Percentiles rank a stretch among this genome's conserved stretches.
Conservation (phyloP, 2,888 invertebrate species). For the Hirtodrosophila alboralis region DNA sequence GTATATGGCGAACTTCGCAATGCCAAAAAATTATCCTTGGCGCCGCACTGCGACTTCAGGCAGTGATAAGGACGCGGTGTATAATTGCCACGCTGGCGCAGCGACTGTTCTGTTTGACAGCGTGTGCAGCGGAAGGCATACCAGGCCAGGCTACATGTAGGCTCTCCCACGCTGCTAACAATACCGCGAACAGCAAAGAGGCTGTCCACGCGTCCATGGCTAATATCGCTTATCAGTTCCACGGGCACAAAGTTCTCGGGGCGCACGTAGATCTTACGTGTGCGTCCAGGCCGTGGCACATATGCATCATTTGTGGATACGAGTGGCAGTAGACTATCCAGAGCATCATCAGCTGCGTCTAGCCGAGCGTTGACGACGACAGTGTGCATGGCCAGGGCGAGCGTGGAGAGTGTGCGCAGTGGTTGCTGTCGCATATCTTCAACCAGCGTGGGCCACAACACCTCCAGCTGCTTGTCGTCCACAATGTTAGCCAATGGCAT, state of each 20-base stretch:
- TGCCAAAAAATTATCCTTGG: conserved; percentile 85
- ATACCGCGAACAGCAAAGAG: conserved; percentile 93
- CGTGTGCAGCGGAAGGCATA: conserved; percentile 87
- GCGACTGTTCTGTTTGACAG: conserved; percentile 86
- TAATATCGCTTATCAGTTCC: conserved; percentile 84
- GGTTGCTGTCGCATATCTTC: conserved; percentile 89
- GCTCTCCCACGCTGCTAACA: conserved; percentile 91
- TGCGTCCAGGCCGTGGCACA: conserved; percentile 41
- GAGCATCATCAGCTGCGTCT: conserved; percentile 42
- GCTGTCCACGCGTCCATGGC: conserved; percentile 86
- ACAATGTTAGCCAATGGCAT: conserved; percentile 86
- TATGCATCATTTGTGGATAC: conserved; percentile 41
- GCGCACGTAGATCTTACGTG: conserved; percentile 85
- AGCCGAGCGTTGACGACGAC: conserved; percentile 52
- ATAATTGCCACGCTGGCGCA: conserved; percentile 85
- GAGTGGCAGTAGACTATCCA: conserved; percentile 11
- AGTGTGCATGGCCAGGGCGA: conserved; percentile 89
- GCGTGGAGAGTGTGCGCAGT: conserved; percentile 87
- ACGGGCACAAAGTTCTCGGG: conserved; percentile 88
- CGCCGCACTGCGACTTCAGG: conserved; percentile 67
- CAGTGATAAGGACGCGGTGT: conserved; percentile 65
- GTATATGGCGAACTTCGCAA: conserved; percentile 88
- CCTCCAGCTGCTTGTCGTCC: conserved; percentile 86
- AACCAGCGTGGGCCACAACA: conserved; percentile 87
- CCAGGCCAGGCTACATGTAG: conserved; percentile 89